Base-by-base conservation (phyloP, 2,113 vertebrate species). In the Mola mola region DNA sequence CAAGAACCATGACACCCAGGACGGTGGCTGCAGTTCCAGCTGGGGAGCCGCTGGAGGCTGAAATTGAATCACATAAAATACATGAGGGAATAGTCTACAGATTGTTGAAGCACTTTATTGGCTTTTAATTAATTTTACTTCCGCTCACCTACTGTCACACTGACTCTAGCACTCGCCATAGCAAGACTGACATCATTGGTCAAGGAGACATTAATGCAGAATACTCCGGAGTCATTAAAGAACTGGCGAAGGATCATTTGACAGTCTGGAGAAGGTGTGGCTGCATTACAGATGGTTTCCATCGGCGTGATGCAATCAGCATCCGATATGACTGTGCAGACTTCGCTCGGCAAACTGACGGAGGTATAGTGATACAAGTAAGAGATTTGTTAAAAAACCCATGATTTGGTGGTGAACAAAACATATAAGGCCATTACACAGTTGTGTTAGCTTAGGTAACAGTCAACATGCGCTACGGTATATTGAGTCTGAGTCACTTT, bases 131-230 rank as follows among this genome's bases (percentile, higher is more conserved):
- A 2, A 13, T 22, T 25, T 43, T 17, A 38, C 12, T 17, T 72
- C 33, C 19, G 71, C 88, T 62, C 57, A 82, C 86, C 92, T 86
- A 94, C 83, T 79, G 91, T 89, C 3, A 98, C 81, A 25, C 88
- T 90, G 81, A 98, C 91, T 11, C 88, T 92, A 3, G 95, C 92
- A 72, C 92, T 96, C 53, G 95, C 83, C 71, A 94, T 66, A 8
- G 96, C 96, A 67, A 98, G 87, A 72, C 95, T 93, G 66, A 94
- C 94, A 37, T 93, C 90, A 71, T 95, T 94, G 55, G 94, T 92
- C 82, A 98, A 49, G 13, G 96, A 96, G 48, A 98, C 93, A 52
- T 98, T 98, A 75, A 98, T 90, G 78, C 96, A 98, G 86, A 94
- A 98, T 26, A 92, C 87, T 7, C 96, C 96, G 0, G 93, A 92